Conservation (phyloP, 1,140 invertebrate genomes). For the Gryon sp. region DNA sequence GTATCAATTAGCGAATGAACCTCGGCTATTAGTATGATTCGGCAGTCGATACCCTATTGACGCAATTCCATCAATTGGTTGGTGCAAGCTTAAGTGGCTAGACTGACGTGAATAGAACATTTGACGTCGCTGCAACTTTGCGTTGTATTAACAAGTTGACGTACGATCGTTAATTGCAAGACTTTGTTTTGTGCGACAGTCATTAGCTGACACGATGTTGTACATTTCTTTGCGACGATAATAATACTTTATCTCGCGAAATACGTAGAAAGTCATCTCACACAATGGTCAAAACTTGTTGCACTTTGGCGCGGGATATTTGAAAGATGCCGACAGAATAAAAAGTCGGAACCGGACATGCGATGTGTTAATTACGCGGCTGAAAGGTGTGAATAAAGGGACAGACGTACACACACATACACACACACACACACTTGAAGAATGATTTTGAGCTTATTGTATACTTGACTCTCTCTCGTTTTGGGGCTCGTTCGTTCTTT, state of each 20-base stretch:
- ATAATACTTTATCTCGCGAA: too few relatives aligned
- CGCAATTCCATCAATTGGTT: constrained; percentile 35
- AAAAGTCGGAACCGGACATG: constrained; percentile 15
- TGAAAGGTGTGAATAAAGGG: constrained; percentile 45
- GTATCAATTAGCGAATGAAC: constrained; percentile 44
- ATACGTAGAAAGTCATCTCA: too few relatives aligned
- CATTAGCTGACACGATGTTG: constrained; percentile 40
- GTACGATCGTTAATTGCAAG: constrained; percentile 56
- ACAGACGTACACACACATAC: too few relatives aligned
- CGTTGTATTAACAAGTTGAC: constrained; percentile 55
- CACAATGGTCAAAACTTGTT: constrained; percentile 45
- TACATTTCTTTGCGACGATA: constrained; percentile 34
- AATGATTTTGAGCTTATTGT: constrained; percentile 64
- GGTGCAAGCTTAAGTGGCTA: constrained; percentile 36
- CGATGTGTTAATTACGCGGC: constrained; percentile 48
- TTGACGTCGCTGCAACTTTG: constrained; percentile 53
- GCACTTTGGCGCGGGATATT: constrained; percentile 28
- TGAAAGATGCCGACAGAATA: constrained; percentile 10
- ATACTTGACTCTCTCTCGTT: constrained; percentile 59
- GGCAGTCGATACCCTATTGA: constrained; percentile 30
- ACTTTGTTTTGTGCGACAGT: constrained; percentile 43
- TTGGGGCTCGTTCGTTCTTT: constrained; percentile 26
- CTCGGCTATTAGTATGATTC: constrained; percentile 36
- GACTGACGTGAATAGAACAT: constrained; percentile 49
- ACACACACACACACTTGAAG: constrained; percentile 22